Base-by-base conservation (phyloP, 1,140 invertebrate species). In the Diorhabda sublineata region DNA sequence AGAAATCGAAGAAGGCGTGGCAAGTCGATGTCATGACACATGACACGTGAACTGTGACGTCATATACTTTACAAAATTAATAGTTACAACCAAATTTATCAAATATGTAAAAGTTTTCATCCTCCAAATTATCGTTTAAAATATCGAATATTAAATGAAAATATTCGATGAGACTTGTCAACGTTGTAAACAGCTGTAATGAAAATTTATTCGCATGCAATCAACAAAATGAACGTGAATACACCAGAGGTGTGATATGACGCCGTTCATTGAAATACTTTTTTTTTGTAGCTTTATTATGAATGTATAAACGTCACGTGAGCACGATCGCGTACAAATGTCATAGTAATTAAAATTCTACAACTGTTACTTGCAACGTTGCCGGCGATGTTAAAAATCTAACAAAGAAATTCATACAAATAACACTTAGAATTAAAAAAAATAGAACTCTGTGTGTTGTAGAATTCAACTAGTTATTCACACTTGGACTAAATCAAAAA, bases 261-360 rank as follows among this genome's bases (percentile, higher is more conserved):
- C 42, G 43, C 64, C 64, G 58, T 65, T 65, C 64, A 65, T n/a
- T 52, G 42, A 11, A 47, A 47, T 9, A 6, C 43, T 64, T 42
- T 6, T 56, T 42, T 58, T 56, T 56, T 65, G 47, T n/a, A 41
- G 3, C 45, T n/a, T 65, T 58, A 58, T 65, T 65, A 65, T 65
- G 64, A 65, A 65, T 65, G 64, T 57, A 58, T 65, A n/a, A 7
- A 8, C n/a, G 47, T 65, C 64, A 65, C 64, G 64, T 65, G 64
- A 65, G 4, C 6, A 7, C 4, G 2, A 42, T 41, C 5, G n/a
- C 11, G 52, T 56, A 56, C 52, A 65, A 5, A 65, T 45, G 41
- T 7, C n/a, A 47, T 43, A 43, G 64, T 65, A 57, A 58, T 65
- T 65, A 65, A 65, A 64, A 65, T 52, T 6, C n/a, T 65, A 65